These are phyloP conservation scores for Aphidius colemani DNA, from an alignment of 2,888 invertebrate species.

Conservation along the genomic window DNA sequence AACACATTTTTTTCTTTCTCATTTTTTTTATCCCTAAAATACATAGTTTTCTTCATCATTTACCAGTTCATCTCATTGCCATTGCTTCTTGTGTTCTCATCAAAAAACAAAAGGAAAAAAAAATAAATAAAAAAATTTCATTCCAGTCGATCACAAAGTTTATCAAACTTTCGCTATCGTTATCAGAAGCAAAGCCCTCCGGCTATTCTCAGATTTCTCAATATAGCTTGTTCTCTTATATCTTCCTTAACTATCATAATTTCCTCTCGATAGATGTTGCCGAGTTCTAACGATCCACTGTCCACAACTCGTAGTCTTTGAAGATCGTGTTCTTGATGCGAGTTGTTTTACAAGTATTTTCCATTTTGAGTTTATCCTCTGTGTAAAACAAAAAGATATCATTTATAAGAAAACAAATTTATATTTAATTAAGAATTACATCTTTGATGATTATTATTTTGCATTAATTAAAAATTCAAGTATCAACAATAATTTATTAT, in stretches of 20 bases:
- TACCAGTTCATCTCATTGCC: conserved; percentile 11
- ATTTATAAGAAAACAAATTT: too few relatives aligned
- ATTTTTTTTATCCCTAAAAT: conserved; percentile 10
- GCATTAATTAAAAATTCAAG: too few relatives aligned
- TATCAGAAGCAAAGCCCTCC: background rate
- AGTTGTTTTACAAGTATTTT: too few relatives aligned
- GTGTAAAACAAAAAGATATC: too few relatives aligned
- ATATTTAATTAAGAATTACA: too few relatives aligned
- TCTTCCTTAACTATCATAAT: conserved; percentile 22
- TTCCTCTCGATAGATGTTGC: conserved; percentile 1
- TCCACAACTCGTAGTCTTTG: too few relatives aligned
- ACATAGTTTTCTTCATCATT: conserved; percentile 7
- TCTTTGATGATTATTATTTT: too few relatives aligned
- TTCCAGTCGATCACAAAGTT: background rate
- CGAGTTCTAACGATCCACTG: conserved; percentile 11
- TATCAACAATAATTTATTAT: too few relatives aligned
- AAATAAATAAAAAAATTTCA: background rate
- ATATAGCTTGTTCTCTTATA: conserved; percentile 14
- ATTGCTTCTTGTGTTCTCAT: background rate
- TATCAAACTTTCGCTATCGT: background rate
- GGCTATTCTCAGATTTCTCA: conserved; percentile 18
- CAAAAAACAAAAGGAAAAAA: background rate
- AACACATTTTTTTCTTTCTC: background rate
- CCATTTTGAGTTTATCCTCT: too few relatives aligned
- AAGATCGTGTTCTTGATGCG: too few relatives aligned